Conservation (phyloP, 2,113 vertebrate genomes). For the Heteronetta atricapilla region DNA sequence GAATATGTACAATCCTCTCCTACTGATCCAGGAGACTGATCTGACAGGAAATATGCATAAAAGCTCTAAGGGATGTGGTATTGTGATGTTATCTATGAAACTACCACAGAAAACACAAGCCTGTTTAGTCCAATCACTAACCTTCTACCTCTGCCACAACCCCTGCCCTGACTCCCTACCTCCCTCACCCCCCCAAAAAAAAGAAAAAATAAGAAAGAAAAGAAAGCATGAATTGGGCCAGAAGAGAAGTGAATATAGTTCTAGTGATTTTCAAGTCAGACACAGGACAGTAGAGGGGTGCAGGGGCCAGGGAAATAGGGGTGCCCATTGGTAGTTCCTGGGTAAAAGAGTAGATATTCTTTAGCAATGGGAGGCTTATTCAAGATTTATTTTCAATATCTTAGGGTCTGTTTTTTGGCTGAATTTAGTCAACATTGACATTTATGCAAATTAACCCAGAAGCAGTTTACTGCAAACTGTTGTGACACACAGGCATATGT, state of each 20-base stretch:
- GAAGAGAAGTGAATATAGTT: not conserved
- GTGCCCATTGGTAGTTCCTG: not conserved
- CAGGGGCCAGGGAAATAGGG: not conserved
- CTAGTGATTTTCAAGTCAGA: not conserved
- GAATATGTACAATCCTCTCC: not conserved
- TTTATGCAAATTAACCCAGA: not conserved
- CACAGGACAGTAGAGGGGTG: not conserved
- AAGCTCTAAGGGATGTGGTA: not conserved
- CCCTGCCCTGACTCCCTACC: too few species aligned
- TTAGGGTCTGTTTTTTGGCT: not conserved
- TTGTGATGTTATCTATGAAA: not conserved
- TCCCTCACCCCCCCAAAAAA: too few species aligned
- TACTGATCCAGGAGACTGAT: not conserved
- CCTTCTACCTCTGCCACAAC: not conserved
- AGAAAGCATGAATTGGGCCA: accelerated
- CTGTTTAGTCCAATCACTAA: not conserved
- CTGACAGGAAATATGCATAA: not conserved
- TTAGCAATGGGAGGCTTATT: not conserved
- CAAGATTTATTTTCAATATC: not conserved
- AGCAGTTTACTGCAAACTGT: not conserved
- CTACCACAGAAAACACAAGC: not conserved
- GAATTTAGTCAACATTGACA: not conserved
- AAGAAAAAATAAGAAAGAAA: too few species aligned
- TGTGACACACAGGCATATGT: not conserved
- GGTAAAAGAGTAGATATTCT: not conserved